Percentiles rank a stretch among this genome's conserved stretches.
Evolutionary conservation across 2,113 vertebrate species (phyloP).

Genomic region (Leptobrachium leishanense): DNA sequence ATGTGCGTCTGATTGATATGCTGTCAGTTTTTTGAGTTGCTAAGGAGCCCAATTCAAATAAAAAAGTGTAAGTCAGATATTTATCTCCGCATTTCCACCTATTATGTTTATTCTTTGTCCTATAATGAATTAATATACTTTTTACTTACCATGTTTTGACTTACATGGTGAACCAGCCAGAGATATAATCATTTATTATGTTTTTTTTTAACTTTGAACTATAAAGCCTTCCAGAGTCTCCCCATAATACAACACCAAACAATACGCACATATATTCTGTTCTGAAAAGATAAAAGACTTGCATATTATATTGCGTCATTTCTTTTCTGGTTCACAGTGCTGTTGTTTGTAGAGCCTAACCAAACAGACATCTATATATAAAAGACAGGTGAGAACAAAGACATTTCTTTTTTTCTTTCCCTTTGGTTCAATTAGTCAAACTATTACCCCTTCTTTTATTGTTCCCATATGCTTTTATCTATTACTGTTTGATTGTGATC

Average conservation of each 20-base stretch:
- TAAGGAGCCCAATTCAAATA: too few species aligned
- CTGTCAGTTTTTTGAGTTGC: too few species aligned
- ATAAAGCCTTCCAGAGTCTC: constrained; percentile 47
- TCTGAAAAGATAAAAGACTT: constrained; percentile 65
- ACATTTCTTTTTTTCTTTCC: constrained; percentile 49
- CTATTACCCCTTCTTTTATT: constrained; percentile 48
- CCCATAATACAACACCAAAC: constrained; percentile 52
- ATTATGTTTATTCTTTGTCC: too few species aligned
- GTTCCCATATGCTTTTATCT: constrained; percentile 62
- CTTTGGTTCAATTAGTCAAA: constrained; percentile 51
- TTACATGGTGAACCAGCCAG: too few species aligned
- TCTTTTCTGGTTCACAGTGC: constrained; percentile 50
- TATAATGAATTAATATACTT: too few species aligned
- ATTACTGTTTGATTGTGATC: constrained; percentile 54
- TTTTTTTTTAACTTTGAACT: constrained; percentile 34
- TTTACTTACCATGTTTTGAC: too few species aligned
- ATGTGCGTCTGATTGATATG: too few species aligned
- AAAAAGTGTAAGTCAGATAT: too few species aligned
- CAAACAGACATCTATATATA: constrained; percentile 58
- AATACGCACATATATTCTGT: constrained; percentile 60
- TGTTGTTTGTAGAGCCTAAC: constrained; percentile 59
- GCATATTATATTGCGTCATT: constrained; percentile 44
- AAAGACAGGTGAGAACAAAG: constrained; percentile 56
- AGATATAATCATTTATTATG: not conserved
- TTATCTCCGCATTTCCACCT: too few species aligned